Conservation (phyloP, 2,797 vertebrate genomes). For the Lutra lutra region DNA sequence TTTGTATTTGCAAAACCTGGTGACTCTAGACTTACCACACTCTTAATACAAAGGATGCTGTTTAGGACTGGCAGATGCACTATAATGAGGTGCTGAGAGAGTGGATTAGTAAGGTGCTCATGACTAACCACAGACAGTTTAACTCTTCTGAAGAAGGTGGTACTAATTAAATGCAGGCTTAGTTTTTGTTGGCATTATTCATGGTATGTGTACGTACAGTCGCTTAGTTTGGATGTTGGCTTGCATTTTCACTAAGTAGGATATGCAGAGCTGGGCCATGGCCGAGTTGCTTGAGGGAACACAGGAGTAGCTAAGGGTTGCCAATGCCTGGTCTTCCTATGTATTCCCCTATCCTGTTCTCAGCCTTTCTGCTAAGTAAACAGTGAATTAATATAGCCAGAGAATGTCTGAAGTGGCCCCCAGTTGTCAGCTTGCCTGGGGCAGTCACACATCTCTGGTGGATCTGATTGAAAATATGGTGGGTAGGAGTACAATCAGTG, state of each 20-base stretch:
- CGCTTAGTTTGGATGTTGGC: not conserved
- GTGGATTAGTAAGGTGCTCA: not conserved
- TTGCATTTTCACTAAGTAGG: not conserved
- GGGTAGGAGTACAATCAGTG: not conserved
- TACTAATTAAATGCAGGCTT: not conserved
- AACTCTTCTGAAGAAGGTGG: not conserved
- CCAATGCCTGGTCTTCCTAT: not conserved
- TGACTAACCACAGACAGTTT: not conserved
- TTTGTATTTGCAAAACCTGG: constrained; percentile 2
- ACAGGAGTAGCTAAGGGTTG: not conserved
- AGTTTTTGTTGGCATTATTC: not conserved
- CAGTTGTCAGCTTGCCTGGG: not conserved
- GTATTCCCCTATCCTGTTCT: not conserved
- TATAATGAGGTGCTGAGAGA: not conserved
- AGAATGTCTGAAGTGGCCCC: not conserved
- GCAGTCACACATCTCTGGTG: not conserved
- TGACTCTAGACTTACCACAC: not conserved
- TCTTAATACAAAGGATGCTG: not conserved
- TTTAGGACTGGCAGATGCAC: not conserved
- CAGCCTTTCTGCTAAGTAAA: not conserved
- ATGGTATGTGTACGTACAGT: not conserved
- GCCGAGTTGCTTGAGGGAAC: not conserved
- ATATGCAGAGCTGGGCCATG: not conserved
- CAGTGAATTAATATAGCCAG: not conserved
- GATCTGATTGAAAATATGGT: not conserved